Base-by-base conservation (phyloP, 1,140 invertebrate genomes). In the Contarinia nasturtii region DNA sequence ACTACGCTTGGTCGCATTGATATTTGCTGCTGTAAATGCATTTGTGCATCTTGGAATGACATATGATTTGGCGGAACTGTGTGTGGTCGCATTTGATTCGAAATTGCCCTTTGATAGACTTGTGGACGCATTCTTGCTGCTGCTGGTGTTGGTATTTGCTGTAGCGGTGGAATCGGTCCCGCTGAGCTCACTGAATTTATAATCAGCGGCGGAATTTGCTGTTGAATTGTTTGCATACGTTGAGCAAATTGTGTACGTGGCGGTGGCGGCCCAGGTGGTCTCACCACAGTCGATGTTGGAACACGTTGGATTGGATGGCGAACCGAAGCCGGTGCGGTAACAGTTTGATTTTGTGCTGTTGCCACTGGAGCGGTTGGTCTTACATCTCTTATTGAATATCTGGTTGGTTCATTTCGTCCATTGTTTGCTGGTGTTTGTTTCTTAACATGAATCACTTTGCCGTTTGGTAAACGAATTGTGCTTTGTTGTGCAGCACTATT, bases 401-500 rank as follows among this genome's bases (percentile, higher is more conserved):
- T 3, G 3, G 27, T 10, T 3, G 27, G 10, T 27, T 27, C 27
- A 27, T 27, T 27, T 27, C 27, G 27, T n/a, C n/a, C n/a, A n/a
- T n/a, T n/a, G 10, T 27, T 20, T 14, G 52, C 50, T 5, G 36
- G 37, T 11, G 50, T 45, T 37, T 64, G 61, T 1, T 59, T 38
- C 27, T 63, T 63, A 0, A 64, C 61, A 47, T 64, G 61, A 44
- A 64, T 64, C 1, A 64, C 46, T 10, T 61, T 57, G 7, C 61
- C 61, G 21, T 63, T 64, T 7, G 61, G 61, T 22, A 64, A 50
- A 3, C 61, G 55, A 42, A 58, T 61, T 1, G 59, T 62, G 33
- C 62, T 61, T 45, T 64, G 61, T 18, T 60, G 58, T 0, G 61
- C 58, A 1, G 61, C 61, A 8, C 55, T 58, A 49, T 64, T 64